Base-by-base conservation (phyloP, 2,888 invertebrate species). In the Resseliella maxima region DNA sequence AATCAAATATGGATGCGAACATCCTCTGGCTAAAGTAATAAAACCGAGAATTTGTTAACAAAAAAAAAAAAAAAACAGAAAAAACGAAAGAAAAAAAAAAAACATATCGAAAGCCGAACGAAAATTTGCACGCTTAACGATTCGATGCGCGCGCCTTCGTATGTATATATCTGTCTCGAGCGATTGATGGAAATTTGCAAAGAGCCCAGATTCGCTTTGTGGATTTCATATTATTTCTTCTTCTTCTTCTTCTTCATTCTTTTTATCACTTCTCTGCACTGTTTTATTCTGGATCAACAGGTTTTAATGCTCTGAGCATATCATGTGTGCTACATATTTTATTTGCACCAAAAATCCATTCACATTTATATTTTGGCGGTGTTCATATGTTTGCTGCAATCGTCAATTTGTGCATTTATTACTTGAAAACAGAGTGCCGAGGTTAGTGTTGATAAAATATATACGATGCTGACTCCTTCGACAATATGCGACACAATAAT, bases 311-410 rank as follows among this genome's bases (percentile, higher is more conserved):
- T 59, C 24, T 59, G 59, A 59, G 59, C 24, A 24, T 24, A 24
- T 59, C 59, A 59, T 59, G 59, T 50, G 50, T 59, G 59, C 59
- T 59, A 59, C n/a, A 59, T 59, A 59, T 59, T n/a, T 59, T 59
- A 59, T 59, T 59, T 24, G 24, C 59, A 59, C 24, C 59, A 3
- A 59, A 59, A 59, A 24, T 41, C 15, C 15, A 24, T 24, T 24
- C 59, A 24, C 24, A 59, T 59, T n/a, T 59, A 59, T 59, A 59
- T 59, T 59, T 59, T 10, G 59, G 12, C 12, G 59, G 10, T 41
- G 59, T 10, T 24, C 59, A 59, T 59, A 59, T 59, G 59, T 59
- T 59, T n/a, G 59, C 59, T 59, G 59, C 59, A n/a, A 59, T 6
- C 5, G 46, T 50, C 50, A 18, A 18, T 50, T 50, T 59, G 59